Percentiles rank a stretch among this genome's conserved stretches.
Conservation (phyloP, 2,888 invertebrate species). For the Teleiodes luculella region DNA sequence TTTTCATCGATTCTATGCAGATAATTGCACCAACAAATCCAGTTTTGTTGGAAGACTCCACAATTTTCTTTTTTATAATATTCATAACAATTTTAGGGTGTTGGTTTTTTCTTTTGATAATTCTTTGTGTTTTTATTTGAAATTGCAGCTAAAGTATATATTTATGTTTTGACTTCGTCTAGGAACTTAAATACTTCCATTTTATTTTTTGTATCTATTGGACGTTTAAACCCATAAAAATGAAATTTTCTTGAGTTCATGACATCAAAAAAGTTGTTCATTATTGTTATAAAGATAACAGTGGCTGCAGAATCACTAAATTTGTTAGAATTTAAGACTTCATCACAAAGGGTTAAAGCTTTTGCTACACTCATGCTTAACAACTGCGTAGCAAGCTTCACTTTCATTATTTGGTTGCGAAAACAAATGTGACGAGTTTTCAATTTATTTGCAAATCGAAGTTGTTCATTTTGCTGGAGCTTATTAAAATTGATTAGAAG, state of each 20-base stretch:
- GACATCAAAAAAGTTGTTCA: slow-evolving; percentile 16
- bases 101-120: not conserved
- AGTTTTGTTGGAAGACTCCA: slow-evolving; percentile 3
- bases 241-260: slow-evolving; percentile 13
- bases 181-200: not conserved
- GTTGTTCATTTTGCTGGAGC: slow-evolving; percentile 7
- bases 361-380: slow-evolving; percentile 17
- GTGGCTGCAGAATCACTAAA: not conserved
- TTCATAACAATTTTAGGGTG: not conserved
- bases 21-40: slow-evolving; percentile 15
- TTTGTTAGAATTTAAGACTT: not conserved
- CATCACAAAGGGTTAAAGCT: not conserved
- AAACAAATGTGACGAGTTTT: not conserved
- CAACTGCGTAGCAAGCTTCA: slow-evolving; percentile 14
- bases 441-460: not conserved
- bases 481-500: slow-evolving; percentile 10
- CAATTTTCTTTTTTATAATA: not conserved
- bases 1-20: slow-evolving; percentile 8
- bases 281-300: not conserved
- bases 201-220: not conserved
- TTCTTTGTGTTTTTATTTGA: not conserved
- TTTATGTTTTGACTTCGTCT: not conserved
- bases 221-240: slow-evolving; percentile 1
- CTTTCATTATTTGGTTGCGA: slow-evolving; percentile 14
- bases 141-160: not conserved